A percentile compares a stretch with the other conserved stretches of the same genome.
Conservation (phyloP, 2,113 vertebrate species). For the Gavialis gangeticus region DNA sequence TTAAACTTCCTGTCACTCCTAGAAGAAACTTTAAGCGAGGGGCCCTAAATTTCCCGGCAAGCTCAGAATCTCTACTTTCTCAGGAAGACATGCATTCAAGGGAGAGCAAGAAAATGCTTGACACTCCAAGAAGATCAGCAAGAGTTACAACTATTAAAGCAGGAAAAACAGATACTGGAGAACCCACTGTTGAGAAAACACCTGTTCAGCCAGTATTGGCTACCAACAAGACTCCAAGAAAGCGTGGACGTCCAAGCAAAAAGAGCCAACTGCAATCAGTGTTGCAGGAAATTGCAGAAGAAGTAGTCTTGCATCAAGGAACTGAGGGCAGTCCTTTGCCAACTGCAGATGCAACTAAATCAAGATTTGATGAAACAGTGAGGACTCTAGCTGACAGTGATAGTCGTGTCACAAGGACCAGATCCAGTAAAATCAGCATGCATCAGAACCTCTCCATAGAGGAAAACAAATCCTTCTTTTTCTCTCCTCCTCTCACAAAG, state of each 20-base stretch:
- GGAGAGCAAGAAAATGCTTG: background rate
- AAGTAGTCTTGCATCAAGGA: background rate
- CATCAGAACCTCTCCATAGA: conserved; percentile 49
- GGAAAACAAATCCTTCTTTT: conserved; percentile 77
- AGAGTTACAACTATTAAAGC: conserved; percentile 5
- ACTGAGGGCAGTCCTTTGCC: conserved; percentile 20
- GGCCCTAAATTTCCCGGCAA: conserved; percentile 25
- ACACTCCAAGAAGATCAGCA: conserved; percentile 59
- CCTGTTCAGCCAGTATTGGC: background rate
- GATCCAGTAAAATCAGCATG: conserved; percentile 47
- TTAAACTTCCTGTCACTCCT: conserved; percentile 50
- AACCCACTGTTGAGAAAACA: background rate
- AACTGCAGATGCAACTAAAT: background rate
- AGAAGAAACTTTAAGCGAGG: conserved; percentile 74
- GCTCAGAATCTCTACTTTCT: background rate
- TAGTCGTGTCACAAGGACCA: conserved; percentile 67
- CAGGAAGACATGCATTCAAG: conserved; percentile 7
- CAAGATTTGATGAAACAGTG: background rate
- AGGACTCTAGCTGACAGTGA: background rate
- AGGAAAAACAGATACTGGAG: background rate
- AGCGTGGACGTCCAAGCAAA: conserved; percentile 51
- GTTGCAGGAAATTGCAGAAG: conserved; percentile 9
- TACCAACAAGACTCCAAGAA: background rate
- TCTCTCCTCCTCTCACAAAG: conserved; percentile 83
- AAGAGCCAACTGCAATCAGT: background rate